Evolutionary conservation across 2,113 vertebrate genomes (phyloP).

Genomic region (Nothocercus nigrocapillus): DNA sequence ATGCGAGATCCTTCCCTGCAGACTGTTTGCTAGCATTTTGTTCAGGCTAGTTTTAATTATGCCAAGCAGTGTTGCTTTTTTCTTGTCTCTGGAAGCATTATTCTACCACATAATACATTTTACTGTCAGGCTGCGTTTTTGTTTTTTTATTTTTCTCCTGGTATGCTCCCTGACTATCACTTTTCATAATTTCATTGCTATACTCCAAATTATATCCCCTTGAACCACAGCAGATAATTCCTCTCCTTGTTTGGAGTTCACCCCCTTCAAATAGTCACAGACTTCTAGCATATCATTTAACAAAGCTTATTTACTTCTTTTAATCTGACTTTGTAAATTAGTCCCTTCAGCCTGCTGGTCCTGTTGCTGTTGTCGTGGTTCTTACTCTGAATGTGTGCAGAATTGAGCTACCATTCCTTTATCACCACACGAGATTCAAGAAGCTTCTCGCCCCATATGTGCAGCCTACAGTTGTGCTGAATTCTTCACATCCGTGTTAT

Average conservation of each 20-base stretch:
- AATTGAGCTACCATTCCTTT: background rate
- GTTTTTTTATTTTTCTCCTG: background rate
- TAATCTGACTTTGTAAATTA: background rate
- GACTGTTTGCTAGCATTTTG: background rate
- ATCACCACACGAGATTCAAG: accelerated
- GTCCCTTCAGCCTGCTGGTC: background rate
- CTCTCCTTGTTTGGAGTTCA: background rate
- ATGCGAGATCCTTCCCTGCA: background rate
- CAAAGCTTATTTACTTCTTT: background rate
- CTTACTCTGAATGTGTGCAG: background rate
- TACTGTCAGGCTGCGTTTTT: background rate
- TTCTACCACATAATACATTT: background rate
- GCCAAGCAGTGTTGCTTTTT: background rate
- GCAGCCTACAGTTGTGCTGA: background rate
- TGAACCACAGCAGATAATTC: background rate
- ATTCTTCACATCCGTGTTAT: background rate
- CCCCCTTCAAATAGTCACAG: background rate
- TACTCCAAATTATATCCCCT: background rate
- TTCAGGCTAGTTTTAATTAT: constrained; percentile 1
- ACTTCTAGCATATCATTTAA: background rate
- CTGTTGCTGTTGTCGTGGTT: background rate
- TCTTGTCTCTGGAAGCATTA: background rate
- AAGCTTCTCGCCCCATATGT: background rate
- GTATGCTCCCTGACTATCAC: background rate
- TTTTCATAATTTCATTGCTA: background rate